These are phyloP conservation scores for Gavialis gangeticus DNA, from an alignment of 2,113 vertebrate genomes.

Conservation along the genomic window DNA sequence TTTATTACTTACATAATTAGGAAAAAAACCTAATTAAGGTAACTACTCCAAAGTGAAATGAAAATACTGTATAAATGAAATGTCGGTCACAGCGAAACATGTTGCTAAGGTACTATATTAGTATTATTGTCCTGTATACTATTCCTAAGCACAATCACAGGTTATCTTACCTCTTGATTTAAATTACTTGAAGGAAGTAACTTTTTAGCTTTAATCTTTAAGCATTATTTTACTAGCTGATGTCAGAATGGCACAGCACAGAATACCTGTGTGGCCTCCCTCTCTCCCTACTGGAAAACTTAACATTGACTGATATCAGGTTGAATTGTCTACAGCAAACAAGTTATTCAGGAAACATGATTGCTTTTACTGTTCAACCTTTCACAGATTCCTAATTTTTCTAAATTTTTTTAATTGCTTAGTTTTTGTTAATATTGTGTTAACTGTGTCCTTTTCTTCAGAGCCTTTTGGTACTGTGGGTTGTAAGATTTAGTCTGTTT, in stretches of 20 bases:
- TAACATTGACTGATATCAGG: not conserved
- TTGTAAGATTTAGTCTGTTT: not conserved
- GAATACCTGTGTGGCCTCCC: not conserved
- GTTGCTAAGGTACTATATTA: not conserved
- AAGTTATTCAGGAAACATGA: not conserved
- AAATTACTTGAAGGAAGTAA: not conserved
- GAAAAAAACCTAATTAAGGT: not conserved
- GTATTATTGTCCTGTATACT: not conserved
- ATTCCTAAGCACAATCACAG: not conserved
- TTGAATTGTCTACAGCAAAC: not conserved
- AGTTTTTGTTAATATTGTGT: not conserved
- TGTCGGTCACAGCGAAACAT: not conserved
- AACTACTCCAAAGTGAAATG: rapidly evolving
- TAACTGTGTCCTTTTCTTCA: too few relatives aligned
- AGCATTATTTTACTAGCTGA: not conserved
- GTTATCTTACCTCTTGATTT: not conserved
- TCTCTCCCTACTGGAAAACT: rapidly evolving
- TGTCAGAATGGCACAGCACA: not conserved
- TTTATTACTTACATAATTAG: not conserved
- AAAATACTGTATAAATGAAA: not conserved
- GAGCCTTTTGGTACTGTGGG: not conserved
- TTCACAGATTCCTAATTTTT: not conserved
- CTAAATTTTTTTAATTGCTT: not conserved
- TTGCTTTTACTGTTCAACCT: not conserved
- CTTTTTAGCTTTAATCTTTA: not conserved